Conservation (phyloP, 2,888 invertebrate genomes). For the Stramonita haemastoma region DNA sequence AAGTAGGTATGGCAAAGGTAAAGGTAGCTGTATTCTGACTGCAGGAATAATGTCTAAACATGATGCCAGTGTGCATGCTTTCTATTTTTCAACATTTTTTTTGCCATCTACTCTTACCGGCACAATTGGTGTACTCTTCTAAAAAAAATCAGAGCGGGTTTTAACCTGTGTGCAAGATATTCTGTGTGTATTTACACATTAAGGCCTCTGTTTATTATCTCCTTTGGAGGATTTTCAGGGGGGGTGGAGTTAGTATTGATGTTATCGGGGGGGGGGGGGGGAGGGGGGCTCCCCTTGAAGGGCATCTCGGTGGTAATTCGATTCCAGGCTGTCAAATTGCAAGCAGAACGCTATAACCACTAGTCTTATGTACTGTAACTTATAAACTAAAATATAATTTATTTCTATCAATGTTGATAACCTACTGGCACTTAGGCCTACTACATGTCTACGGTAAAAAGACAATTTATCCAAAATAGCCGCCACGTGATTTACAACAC, state of each 20-base stretch:
- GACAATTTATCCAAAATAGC: not conserved
- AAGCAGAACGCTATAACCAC: not conserved
- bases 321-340: not conserved
- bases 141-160: too few species aligned
- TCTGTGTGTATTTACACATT: too few species aligned
- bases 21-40: not conserved
- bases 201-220: too few species aligned
- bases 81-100: not conserved
- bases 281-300: not conserved
- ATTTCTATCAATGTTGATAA: not conserved
- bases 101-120: too few species aligned
- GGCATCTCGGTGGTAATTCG: not conserved
- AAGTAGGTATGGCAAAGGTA: not conserved
- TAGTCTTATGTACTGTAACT: not conserved
- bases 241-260: too few species aligned
- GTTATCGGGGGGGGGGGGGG: too few species aligned
- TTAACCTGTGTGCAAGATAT: too few species aligned
- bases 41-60: not conserved
- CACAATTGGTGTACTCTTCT: too few species aligned
- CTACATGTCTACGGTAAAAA: not conserved
- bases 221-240: too few species aligned
- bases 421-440: not conserved
- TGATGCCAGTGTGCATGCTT: conserved; percentile 2
- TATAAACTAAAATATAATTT: too few species aligned
- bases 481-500: not conserved